Percentiles rank a stretch among this genome's conserved stretches.
Evolutionary conservation across 1,140 invertebrate genomes (phyloP).

Genomic region (Hylaeus volcanicus): DNA sequence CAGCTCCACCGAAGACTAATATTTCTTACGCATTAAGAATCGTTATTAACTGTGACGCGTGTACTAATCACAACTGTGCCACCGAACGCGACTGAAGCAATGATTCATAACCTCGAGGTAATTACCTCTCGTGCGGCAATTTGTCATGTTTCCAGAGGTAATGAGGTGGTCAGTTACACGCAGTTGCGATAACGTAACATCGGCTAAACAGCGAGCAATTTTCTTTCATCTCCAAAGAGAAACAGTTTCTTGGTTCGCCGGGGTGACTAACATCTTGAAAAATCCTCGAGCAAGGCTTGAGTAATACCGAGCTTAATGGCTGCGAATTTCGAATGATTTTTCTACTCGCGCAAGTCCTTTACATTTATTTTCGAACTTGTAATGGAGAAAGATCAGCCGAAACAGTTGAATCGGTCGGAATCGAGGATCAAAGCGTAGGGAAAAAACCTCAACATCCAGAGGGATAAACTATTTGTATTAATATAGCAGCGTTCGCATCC

Average conservation of each 20-base stretch:
- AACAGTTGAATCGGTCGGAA: no score
- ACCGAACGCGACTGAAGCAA: constrained; percentile 15
- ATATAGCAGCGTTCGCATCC: not conserved
- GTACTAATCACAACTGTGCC: constrained; percentile 13
- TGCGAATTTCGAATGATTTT: not conserved
- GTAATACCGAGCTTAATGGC: no score
- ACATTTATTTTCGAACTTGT: no score
- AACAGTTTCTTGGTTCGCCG: not conserved
- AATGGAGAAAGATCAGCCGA: no score
- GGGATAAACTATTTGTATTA: not conserved
- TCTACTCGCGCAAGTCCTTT: no score
- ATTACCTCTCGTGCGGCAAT: constrained; percentile 19
- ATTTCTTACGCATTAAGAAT: constrained; percentile 4
- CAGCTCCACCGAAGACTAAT: not conserved
- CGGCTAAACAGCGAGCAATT: not conserved
- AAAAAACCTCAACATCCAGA: not conserved
- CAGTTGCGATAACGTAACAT: not conserved
- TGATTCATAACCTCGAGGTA: constrained; percentile 22
- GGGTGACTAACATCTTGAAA: no score
- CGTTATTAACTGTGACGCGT: constrained; percentile 19
- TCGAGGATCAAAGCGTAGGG: no score
- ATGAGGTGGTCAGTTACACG: constrained; percentile 22
- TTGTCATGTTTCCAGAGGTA: constrained; percentile 31
- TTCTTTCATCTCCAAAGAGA: not conserved
- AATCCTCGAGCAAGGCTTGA: no score